phyloP scores from a whole-genome alignment of 2,113 vertebrate genomes.

The Microcebus murinus region DNA sequence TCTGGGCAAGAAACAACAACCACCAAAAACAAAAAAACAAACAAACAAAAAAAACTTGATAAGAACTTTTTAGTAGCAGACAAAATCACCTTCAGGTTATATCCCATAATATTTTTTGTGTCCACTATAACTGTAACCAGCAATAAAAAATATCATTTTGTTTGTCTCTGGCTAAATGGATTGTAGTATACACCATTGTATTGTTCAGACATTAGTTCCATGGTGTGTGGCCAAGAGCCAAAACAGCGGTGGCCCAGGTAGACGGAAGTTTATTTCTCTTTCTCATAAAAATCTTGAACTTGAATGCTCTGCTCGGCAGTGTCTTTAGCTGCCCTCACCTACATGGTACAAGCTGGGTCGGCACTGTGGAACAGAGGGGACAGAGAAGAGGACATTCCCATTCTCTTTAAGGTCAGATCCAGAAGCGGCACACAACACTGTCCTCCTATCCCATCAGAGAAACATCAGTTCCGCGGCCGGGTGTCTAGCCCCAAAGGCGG shows the following conservation, averaged over 20 bases:
- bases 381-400: rapidly evolving
- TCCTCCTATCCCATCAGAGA: not conserved
- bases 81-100: not conserved
- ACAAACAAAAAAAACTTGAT: not conserved
- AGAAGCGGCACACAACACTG: rapidly evolving
- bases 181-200: no score
- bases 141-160: not conserved
- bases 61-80: not conserved
- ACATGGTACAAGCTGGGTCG: rapidly evolving
- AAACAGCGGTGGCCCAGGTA: not conserved
- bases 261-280: not conserved
- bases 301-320: rapidly evolving
- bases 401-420: not conserved
- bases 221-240: not conserved
- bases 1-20: not conserved
- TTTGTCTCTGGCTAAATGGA: not conserved
- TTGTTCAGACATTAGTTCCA: not conserved
- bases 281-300: not conserved
- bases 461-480: rapidly evolving
- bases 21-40: no score
- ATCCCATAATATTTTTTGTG: not conserved
- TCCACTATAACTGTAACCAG: not conserved
- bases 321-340: not conserved
- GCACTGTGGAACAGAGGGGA: not conserved
- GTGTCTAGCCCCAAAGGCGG: not conserved